Base-by-base conservation (phyloP, 2,888 invertebrate genomes). In the Drosophila macrospina region DNA sequence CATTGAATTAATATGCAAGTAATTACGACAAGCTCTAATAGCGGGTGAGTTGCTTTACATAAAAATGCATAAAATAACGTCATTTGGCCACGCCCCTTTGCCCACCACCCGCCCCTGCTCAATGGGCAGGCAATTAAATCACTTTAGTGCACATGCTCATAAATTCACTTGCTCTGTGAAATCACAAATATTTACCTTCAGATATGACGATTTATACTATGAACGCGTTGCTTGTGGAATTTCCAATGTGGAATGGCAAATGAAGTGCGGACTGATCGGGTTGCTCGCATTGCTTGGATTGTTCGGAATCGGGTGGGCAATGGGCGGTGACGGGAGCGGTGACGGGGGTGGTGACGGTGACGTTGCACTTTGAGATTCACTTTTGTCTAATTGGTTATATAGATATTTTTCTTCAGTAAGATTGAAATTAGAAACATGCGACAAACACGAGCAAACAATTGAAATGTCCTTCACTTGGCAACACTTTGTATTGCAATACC, bases 121-220 rank as follows among this genome's bases (percentile, higher is more conserved):
- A n/a, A n/a, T n/a, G 36, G 63, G 30, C 26, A 47, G 52, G 67
- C 45, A 75, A 75, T 75, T 75, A 67, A 74, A 74, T 71, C 60
- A 64, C 37, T 47, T 75, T 54, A 75, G 64, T 75, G 74, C 75
- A 75, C 74, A 75, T 75, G 75, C 71, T 55, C 71, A 61, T 56
- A 68, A 68, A 72, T 68, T 64, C 42, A 44, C 20, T 51, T 56
- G 61, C 61, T 69, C 55, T n/a, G n/a, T 57, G 34, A 57, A 54
- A 52, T 66, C 55, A 60, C 20, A 60, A 47, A 68, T 60, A 72
- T 59, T 60, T 63, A 42, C 56, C 56, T 57, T 45, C 32, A 60
- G 44, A 15, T 60, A 51, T 51, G 50, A 57, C 63, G 26, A 47
- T 47, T 47, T 45, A 34, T 32, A 32, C 39, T 32, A 32, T 39